Evolutionary conservation across 2,888 invertebrate genomes (phyloP).

Genomic region (Hymenopus coronatus): DNA sequence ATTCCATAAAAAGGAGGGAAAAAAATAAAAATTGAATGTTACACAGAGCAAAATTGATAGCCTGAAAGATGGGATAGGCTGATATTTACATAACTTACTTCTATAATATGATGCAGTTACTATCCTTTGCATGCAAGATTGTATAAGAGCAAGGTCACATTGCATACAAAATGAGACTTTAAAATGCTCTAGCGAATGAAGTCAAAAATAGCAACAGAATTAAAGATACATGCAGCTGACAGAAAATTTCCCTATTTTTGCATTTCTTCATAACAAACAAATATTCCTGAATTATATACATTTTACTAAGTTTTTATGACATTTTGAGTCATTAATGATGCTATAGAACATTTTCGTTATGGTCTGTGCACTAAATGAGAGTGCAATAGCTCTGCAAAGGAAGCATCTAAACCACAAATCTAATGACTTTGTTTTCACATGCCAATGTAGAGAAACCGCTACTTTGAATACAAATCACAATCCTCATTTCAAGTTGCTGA

Average conservation of each 20-base stretch:
- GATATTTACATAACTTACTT: background rate
- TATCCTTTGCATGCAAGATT: background rate
- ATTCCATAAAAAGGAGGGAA: slow-evolving; percentile 30
- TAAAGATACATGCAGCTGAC: background rate
- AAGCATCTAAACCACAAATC: too few relatives aligned
- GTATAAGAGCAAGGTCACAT: background rate
- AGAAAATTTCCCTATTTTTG: background rate
- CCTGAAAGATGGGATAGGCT: background rate
- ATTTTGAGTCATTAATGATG: background rate
- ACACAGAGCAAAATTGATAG: background rate
- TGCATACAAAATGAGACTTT: background rate
- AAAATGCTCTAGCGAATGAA: background rate
- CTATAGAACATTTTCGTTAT: too few relatives aligned
- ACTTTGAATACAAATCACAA: too few relatives aligned
- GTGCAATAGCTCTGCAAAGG: too few relatives aligned
- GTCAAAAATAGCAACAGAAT: background rate
- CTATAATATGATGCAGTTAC: background rate
- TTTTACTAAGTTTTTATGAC: background rate
- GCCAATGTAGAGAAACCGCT: too few relatives aligned
- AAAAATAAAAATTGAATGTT: background rate
- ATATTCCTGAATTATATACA: background rate
- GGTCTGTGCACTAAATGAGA: too few relatives aligned
- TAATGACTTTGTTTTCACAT: too few relatives aligned
- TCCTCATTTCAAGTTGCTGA: too few relatives aligned
- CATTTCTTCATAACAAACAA: background rate